Percentiles rank a stretch among this genome's conserved stretches.
Conservation (phyloP, 2,888 invertebrate species). For the Onchidella celtica region DNA sequence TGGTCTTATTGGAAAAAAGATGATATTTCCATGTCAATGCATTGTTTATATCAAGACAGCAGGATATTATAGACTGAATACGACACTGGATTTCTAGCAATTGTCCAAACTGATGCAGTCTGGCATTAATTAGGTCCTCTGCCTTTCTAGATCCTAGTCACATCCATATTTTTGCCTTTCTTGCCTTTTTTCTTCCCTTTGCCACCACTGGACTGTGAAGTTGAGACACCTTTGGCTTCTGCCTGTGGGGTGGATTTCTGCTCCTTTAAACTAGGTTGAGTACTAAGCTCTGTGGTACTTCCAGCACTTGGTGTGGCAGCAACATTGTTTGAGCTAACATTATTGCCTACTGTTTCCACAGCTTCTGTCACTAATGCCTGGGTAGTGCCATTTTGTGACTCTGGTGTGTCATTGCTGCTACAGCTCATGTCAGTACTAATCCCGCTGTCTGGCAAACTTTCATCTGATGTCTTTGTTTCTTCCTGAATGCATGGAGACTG, state of each 20-base stretch:
- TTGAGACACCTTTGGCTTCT: background rate
- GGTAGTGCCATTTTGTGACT: background rate
- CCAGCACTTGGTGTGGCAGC: background rate
- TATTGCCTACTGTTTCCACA: background rate
- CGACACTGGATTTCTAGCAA: too few species aligned
- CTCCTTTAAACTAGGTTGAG: background rate
- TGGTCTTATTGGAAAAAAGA: too few species aligned
- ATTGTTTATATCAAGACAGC: too few species aligned
- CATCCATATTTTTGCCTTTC: slow-evolving; percentile 38
- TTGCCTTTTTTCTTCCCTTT: slow-evolving; percentile 36
- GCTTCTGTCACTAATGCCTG: background rate
- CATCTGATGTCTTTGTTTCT: slow-evolving; percentile 15
- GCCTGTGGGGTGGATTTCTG: background rate
- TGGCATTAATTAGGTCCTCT: too few species aligned
- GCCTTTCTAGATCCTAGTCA: slow-evolving; percentile 22
- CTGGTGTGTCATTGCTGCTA: background rate
- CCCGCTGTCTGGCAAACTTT: slow-evolving; percentile 44
- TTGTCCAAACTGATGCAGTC: too few species aligned
- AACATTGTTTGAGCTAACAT: background rate
- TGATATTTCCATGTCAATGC: too few species aligned
- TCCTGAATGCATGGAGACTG: background rate
- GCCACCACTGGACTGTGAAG: background rate
- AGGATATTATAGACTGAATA: too few species aligned
- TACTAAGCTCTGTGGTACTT: background rate
- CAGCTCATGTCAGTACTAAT: slow-evolving; percentile 37